Evolutionary conservation across 2,888 invertebrate species (phyloP).

Genomic region (Phyto melanocephala): DNA sequence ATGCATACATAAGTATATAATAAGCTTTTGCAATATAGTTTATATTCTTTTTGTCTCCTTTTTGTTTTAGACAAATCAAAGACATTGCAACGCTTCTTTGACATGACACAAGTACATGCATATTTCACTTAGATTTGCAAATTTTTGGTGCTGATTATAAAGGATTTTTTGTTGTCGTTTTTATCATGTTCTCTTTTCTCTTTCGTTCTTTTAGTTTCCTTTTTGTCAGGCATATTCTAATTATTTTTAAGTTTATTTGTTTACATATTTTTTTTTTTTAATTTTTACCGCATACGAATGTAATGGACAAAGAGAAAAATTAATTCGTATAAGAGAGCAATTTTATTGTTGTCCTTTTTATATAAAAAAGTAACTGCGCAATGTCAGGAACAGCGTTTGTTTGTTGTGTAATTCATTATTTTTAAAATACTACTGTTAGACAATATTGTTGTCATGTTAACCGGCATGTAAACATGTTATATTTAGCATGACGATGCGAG

Average conservation of each 20-base stretch:
- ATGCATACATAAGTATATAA: too few species aligned
- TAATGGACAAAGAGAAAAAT: neutral
- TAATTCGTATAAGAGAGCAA: neutral
- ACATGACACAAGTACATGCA: neutral
- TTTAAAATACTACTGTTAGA: conserved; percentile 37
- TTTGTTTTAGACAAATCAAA: neutral
- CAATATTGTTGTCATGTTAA: conserved; percentile 43
- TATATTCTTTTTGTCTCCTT: too few species aligned
- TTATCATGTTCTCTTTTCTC: neutral
- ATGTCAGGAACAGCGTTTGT: neutral
- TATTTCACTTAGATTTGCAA: neutral
- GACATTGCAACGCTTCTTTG: neutral
- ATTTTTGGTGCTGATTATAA: neutral
- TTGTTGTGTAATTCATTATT: conserved; percentile 44
- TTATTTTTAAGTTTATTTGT: neutral
- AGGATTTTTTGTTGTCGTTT: neutral
- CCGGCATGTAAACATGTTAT: conserved; percentile 45
- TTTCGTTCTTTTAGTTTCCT: neutral
- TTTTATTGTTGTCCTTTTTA: neutral
- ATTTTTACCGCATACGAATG: conserved; percentile 8
- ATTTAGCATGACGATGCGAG: neutral
- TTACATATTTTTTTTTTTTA: neutral
- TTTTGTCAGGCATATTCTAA: neutral
- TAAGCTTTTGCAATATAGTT: neutral
- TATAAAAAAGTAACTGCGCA: conserved; percentile 15